Base-by-base conservation (phyloP, 2,797 vertebrate genomes). In the Bradypodion ventrale region DNA sequence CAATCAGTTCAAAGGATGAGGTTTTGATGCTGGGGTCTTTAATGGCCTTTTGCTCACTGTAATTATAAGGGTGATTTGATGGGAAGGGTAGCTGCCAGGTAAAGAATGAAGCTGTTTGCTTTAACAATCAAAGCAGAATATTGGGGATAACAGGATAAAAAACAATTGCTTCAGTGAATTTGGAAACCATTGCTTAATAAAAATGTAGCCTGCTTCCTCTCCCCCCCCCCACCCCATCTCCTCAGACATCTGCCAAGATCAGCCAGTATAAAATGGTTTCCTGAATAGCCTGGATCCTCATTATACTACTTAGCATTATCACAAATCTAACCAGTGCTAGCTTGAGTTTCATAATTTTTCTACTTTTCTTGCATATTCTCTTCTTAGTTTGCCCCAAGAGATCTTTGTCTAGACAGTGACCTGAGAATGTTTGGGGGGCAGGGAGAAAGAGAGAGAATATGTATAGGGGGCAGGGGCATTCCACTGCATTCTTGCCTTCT, bases 241-340 rank as follows among this genome's bases (percentile, higher is more conserved):
- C 68, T 40, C 87, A 93, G 88, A 87, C 84, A n/a, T 89, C 89
- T 92, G 80, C 88, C 78, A 90, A 92, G 87, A 87, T 82, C 87
- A 89, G 85, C 81, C 86, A 87, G 83, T 78, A 80, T 89, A 88
- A 87, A 93, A 88, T 78, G 73, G 35, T 89, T 93, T 91, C 92
- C 90, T 89, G 87, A 78, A 27, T 70, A 91, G 87, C 84, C 65
- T 23, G 72, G 35, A 52, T 84, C 82, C 77, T 84, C 89, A 92
- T 21, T 78, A 88, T 5, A 62, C 62, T 85, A 87, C 91, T 91
- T 60, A 85, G 69, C 85, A 88, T 90, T 91, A 87, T 93, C 83
- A 1, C 78, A 91, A 78, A 87, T 81, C 88, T 89, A 88, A 89
- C 77, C 46, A 68, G 85, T 89, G 85, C 66, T 85, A 89, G 80